Conservation (phyloP, 2,888 invertebrate species). For the Deroplatys truncata region DNA sequence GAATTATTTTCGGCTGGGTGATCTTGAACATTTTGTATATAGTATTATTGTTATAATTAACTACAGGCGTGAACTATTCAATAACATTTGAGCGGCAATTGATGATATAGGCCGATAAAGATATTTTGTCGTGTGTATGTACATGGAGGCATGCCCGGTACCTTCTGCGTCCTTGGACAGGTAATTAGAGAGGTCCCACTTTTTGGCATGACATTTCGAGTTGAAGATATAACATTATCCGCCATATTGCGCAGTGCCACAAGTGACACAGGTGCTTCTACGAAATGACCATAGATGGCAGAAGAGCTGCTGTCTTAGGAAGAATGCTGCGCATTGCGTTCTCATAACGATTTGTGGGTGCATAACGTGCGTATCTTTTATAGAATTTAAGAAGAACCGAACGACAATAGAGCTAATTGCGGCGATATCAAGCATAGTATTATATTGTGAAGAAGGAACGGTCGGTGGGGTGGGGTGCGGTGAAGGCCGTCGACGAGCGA, state of each 20-base stretch:
- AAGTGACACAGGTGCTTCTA: background rate
- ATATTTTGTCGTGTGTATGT: too few relatives aligned
- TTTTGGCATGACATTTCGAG: background rate
- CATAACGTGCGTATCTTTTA: background rate
- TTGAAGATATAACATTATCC: background rate
- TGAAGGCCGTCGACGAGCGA: background rate
- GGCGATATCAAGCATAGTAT: background rate
- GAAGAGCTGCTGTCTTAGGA: background rate
- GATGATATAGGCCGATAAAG: too few relatives aligned
- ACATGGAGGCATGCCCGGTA: too few relatives aligned
- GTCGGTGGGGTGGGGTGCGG: background rate
- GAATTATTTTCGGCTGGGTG: too few relatives aligned
- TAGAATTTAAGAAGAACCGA: background rate
- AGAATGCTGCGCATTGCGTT: background rate
- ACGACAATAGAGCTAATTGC: background rate
- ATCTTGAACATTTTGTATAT: too few relatives aligned
- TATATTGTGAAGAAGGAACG: background rate
- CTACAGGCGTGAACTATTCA: too few relatives aligned
- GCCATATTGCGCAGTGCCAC: background rate
- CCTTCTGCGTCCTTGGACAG: too few relatives aligned
- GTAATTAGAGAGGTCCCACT: background rate
- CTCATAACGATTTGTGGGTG: background rate
- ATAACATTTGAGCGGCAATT: too few relatives aligned
- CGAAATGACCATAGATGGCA: conserved; percentile 1
- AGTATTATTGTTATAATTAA: too few relatives aligned